Base-by-base conservation (phyloP, 2,113 vertebrate species). In the Nerophis ophidion region DNA sequence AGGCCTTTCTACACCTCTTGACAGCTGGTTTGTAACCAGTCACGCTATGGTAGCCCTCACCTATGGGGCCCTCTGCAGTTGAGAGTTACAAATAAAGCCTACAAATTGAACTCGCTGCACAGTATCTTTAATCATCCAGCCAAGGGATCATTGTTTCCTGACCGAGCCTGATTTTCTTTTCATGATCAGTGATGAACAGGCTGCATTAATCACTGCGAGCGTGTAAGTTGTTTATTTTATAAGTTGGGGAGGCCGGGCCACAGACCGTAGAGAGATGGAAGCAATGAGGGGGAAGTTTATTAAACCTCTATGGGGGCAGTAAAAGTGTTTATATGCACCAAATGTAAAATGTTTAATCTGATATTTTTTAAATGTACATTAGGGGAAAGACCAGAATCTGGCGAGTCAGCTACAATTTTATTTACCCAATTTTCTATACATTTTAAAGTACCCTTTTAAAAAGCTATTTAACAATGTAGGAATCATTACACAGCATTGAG, bases 1-100 rank as follows among this genome's bases (percentile, higher is more conserved):
- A 80, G 81, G 70, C 69, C 74, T 88, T 81, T 83, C 77, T 78
- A 75, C 83, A 84, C 86, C 75, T 89, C 83, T 64, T 75, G 84
- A 89, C 74, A 87, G 86, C 85, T 89, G 85, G 40, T 76, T 74
- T 89, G 71, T 75, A 65, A 64, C 53, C 71, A 79, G 74, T 83
- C 81, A 83, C 8, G 7, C 71, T 66, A 88, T 71, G 36, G 60
- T 68, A 70, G 55, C 63, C 70, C 51, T 42, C 66, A 46, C 50
- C 73, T 61, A 58, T 70, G 72, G 63, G 40, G 76, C 78, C 76
- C 68, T 73, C 71, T 72, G 67, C 45, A 72, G 68, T 62, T 48
- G 7, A 44, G 19, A 62, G 42, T 46, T 55, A 48, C 35, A 69
- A 58, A 66, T 51, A 54, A 40, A 51, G 47, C 11, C 34, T 26